These are phyloP conservation scores for Scrobipalpa costella DNA, from an alignment of 2,888 invertebrate genomes.

Conservation along the genomic window DNA sequence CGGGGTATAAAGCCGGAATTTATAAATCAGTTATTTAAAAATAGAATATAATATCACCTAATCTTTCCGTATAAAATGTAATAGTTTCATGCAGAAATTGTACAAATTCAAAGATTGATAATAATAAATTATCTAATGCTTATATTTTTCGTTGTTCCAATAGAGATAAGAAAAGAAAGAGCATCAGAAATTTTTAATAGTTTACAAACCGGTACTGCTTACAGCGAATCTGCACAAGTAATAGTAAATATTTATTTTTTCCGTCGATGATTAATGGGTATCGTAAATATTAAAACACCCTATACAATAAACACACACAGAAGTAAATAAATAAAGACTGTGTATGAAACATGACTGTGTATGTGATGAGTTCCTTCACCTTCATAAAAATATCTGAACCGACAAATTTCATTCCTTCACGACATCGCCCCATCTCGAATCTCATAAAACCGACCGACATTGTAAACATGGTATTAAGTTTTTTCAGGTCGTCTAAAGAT, in stretches of 20 bases:
- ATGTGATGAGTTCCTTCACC: neutral
- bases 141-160: too few species aligned
- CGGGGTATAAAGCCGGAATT: too few species aligned
- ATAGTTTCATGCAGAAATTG: too few species aligned
- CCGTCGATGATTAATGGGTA: neutral
- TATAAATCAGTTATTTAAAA: too few species aligned
- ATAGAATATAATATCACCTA: too few species aligned
- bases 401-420: conserved; percentile 1
- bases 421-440: neutral
- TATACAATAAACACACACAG: neutral
- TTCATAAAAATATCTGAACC: conserved; percentile 5
- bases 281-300: neutral
- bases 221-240: neutral
- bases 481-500: neutral
- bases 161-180: too few species aligned
- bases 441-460: conserved; percentile 7
- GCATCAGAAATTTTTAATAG: neutral
- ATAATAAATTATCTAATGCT: too few species aligned
- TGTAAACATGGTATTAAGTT: neutral
- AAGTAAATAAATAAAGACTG: neutral
- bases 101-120: too few species aligned
- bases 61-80: too few species aligned
- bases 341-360: neutral
- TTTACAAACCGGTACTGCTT: neutral
- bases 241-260: neutral